Percentiles rank a stretch among this genome's conserved stretches.
phyloP scores from a whole-genome alignment of 2,113 vertebrate genomes.

The Strix uralensis region DNA sequence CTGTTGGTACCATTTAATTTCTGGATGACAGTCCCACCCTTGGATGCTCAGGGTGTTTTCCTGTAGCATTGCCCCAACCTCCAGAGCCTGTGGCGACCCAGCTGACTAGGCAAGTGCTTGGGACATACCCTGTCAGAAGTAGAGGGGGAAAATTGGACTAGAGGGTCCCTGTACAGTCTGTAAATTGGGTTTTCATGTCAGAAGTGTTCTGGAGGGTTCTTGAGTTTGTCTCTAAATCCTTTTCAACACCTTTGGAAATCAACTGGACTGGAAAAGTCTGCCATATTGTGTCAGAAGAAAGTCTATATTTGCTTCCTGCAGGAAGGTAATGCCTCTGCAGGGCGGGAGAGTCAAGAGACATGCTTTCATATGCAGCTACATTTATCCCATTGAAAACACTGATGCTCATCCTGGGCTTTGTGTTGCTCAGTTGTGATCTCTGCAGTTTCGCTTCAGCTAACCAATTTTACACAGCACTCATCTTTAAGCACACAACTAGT shows the following conservation, averaged over 20 bases:
- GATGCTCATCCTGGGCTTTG: not conserved
- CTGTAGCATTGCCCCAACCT: not conserved
- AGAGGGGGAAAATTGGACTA: not conserved
- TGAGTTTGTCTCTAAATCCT: not conserved
- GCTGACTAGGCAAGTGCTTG: not conserved
- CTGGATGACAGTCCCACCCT: not conserved
- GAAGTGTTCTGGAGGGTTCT: not conserved
- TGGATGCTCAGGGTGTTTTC: not conserved
- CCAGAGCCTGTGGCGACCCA: not conserved
- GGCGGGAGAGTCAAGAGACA: not conserved
- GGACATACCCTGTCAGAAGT: not conserved
- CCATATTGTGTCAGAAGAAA: not conserved
- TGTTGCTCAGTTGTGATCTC: rapidly evolving
- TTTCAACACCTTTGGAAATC: not conserved
- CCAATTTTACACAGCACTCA: not conserved
- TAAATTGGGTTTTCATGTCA: not conserved
- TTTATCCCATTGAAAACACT: not conserved
- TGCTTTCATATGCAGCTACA: not conserved
- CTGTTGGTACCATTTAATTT: not conserved
- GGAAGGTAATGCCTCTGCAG: not conserved
- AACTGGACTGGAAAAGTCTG: not conserved
- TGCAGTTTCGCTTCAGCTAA: not conserved
- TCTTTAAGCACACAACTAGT: not conserved
- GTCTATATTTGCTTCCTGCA: not conserved
- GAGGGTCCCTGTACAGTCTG: not conserved